phyloP scores from a whole-genome alignment of 2,113 vertebrate species.

The Myiagra hebetior region DNA sequence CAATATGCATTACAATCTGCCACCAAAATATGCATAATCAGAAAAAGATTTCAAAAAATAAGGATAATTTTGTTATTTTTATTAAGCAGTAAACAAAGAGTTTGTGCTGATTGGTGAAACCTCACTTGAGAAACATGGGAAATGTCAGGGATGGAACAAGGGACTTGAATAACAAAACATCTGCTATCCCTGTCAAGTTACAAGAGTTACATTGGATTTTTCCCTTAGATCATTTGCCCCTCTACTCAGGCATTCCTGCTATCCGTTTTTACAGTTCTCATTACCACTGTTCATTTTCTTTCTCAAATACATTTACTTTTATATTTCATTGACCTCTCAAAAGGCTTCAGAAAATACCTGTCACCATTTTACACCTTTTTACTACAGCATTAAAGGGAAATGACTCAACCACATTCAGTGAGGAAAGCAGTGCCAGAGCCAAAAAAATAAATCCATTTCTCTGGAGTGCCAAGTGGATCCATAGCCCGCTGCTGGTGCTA shows the following conservation, averaged over 20 bases:
- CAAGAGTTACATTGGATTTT: constrained; percentile 30
- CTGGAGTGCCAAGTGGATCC: neutral
- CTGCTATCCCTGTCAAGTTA: constrained; percentile 13
- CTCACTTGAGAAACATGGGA: constrained; percentile 24
- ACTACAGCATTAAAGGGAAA: neutral
- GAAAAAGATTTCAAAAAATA: constrained; percentile 10
- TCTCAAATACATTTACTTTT: constrained; percentile 15
- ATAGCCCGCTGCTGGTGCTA: neutral
- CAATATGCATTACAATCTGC: constrained; percentile 30
- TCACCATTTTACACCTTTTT: neutral
- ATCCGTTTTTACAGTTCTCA: constrained; percentile 36
- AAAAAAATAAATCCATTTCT: neutral
- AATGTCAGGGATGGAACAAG: constrained; percentile 27
- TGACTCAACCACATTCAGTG: neutral
- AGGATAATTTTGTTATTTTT: constrained; percentile 51
- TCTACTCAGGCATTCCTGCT: constrained; percentile 8
- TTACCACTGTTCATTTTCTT: constrained; percentile 33
- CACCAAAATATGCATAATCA: constrained; percentile 41
- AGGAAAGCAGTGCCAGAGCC: neutral
- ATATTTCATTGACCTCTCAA: neutral
- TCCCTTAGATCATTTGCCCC: constrained; percentile 47
- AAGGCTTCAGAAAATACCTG: neutral
- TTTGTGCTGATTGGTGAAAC: constrained; percentile 48
- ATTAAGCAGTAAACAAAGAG: constrained; percentile 36
- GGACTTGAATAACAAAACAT: constrained; percentile 27